phyloP scores from a whole-genome alignment of 2,888 invertebrate species.

The Ochropleura leucogaster region DNA sequence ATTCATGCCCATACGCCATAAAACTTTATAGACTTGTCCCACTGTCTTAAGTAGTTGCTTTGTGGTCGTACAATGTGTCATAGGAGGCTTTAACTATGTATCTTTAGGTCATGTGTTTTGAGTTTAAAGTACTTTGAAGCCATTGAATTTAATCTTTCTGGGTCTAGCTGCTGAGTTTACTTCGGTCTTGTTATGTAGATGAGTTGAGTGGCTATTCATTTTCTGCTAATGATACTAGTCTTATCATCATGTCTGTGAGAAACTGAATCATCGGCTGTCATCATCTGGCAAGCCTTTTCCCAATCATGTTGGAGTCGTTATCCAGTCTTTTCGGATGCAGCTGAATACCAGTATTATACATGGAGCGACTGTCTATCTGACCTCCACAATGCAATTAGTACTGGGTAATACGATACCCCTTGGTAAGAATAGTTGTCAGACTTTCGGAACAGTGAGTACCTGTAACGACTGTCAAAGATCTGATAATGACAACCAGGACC shows the following conservation, averaged over 20 bases:
- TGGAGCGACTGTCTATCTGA: too few relatives aligned
- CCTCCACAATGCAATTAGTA: too few relatives aligned
- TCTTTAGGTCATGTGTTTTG: neutral
- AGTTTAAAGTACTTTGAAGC: slow-evolving; percentile 15
- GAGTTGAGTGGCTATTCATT: neutral
- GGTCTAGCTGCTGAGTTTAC: neutral
- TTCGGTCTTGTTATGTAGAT: neutral
- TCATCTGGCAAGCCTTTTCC: neutral
- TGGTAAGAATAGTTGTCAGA: too few relatives aligned
- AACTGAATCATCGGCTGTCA: neutral
- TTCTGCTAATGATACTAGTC: neutral
- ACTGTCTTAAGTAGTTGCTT: slow-evolving; percentile 47
- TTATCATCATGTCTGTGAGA: neutral
- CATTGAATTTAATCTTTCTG: slow-evolving; percentile 27
- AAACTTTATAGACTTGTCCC: slow-evolving; percentile 54
- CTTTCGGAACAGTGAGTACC: too few relatives aligned
- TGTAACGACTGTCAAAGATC: too few relatives aligned
- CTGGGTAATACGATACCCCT: too few relatives aligned
- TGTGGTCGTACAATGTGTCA: slow-evolving; percentile 39
- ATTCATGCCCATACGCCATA: slow-evolving; percentile 42
- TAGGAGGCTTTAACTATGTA: slow-evolving; percentile 14
- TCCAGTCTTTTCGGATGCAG: neutral
- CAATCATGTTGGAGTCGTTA: neutral
- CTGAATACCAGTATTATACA: neutral
- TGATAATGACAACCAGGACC: neutral